A percentile compares a stretch with the other conserved stretches of the same genome.
Evolutionary conservation across 2,888 invertebrate species (phyloP).

Genomic region (Zelleria hepariella): DNA sequence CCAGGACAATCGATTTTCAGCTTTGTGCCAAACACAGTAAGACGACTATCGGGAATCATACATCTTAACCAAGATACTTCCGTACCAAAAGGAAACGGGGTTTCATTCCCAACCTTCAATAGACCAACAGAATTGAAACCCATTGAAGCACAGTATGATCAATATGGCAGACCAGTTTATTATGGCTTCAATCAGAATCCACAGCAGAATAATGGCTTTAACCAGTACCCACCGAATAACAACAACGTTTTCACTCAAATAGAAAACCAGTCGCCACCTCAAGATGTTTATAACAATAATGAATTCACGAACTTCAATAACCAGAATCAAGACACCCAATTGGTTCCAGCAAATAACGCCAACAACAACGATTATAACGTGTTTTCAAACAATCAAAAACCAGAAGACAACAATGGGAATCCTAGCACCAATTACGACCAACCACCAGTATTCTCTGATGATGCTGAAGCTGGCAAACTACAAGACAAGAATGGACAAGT

Average conservation of each 20-base stretch:
- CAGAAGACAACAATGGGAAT: neutral
- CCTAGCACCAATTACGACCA: neutral
- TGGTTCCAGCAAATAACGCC: neutral
- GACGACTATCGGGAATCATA: conserved; percentile 24
- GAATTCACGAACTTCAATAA: neutral
- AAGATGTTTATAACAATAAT: no score
- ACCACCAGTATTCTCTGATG: neutral
- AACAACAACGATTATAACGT: neutral
- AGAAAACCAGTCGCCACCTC: no score
- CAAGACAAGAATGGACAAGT: neutral
- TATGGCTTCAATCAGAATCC: conserved; percentile 14
- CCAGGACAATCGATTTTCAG: conserved; percentile 8
- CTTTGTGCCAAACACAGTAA: conserved; percentile 21
- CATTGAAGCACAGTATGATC: conserved; percentile 13
- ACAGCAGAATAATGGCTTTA: conserved; percentile 9
- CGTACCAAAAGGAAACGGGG: conserved; percentile 12
- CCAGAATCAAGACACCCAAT: neutral
- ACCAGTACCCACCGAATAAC: neutral
- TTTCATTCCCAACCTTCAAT: conserved; percentile 18
- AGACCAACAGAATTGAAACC: conserved; percentile 15
- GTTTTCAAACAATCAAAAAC: neutral
- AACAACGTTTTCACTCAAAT: no score
- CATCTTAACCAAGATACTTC: conserved; percentile 12
- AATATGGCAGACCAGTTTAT: conserved; percentile 16
- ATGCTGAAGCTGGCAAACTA: neutral